A percentile compares a stretch with the other conserved stretches of the same genome.
phyloP scores from a whole-genome alignment of 2,113 vertebrate species.

The Chitala chitala region DNA sequence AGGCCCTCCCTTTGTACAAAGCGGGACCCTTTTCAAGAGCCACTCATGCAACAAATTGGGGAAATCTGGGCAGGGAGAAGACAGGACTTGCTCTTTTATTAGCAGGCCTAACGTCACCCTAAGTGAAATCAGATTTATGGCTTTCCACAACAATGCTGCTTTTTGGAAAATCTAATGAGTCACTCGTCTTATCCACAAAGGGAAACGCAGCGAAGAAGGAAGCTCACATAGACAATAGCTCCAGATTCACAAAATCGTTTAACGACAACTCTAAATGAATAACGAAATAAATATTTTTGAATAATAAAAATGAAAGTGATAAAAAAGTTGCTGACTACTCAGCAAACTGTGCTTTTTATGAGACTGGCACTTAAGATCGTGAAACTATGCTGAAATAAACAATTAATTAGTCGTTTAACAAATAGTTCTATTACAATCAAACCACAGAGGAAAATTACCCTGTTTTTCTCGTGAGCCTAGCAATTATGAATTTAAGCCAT shows the following conservation, averaged over 20 bases:
- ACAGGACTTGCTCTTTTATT: conserved; percentile 68
- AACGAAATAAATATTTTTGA: not conserved
- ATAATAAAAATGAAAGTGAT: not conserved
- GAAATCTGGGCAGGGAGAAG: conserved; percentile 70
- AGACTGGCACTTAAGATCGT: not conserved
- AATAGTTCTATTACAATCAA: not conserved
- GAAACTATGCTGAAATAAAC: conserved; percentile 1
- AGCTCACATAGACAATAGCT: not conserved
- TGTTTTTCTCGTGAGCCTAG: not conserved
- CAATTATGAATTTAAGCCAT: not conserved
- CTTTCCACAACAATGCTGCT: conserved; percentile 38
- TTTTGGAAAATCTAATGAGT: conserved; percentile 20
- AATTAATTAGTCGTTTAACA: not conserved
- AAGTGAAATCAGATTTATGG: conserved; percentile 64
- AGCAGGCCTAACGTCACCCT: conserved; percentile 58
- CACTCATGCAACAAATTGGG: conserved; percentile 84
- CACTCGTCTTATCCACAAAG: conserved; percentile 3
- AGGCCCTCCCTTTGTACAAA: conserved; percentile 80
- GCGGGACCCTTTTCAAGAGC: conserved; percentile 75
- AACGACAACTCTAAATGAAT: not conserved
- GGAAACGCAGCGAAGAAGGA: not conserved
- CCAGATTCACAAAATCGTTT: not conserved
- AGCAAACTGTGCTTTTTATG: not conserved
- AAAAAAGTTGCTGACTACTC: not conserved
- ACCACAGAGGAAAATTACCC: not conserved